These are phyloP conservation scores for Listronotus oregonensis DNA, from an alignment of 1,140 invertebrate species.

Conservation along the genomic window DNA sequence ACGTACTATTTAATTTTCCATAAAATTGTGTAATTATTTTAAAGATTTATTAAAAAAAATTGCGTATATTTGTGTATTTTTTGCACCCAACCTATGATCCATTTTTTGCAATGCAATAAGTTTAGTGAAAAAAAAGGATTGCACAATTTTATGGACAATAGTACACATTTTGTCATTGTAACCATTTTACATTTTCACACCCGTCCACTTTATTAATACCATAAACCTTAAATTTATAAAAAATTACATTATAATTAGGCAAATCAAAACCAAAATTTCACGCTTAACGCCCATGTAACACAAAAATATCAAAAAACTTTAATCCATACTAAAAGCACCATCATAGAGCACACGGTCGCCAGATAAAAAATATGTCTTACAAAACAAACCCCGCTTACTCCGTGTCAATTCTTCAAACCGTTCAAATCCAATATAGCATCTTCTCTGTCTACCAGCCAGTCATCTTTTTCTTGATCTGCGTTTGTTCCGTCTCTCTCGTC, in stretches of 20 bases:
- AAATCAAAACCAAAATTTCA: constrained; percentile 26
- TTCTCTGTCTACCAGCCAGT: constrained; percentile 31
- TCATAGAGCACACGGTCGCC: constrained; percentile 28
- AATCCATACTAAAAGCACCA: constrained; percentile 24
- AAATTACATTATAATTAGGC: constrained; percentile 21
- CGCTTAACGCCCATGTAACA: constrained; percentile 18
- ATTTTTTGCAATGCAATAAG: no score
- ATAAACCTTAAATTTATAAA: neutral
- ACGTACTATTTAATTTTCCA: no score
- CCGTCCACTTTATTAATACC: no score
- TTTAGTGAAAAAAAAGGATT: no score
- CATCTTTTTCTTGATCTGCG: constrained; percentile 35
- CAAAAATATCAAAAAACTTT: constrained; percentile 25
- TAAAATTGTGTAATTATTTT: no score
- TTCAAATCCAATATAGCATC: constrained; percentile 29
- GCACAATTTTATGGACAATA: no score
- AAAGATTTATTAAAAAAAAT: no score
- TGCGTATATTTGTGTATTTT: no score
- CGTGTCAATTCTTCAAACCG: constrained; percentile 32
- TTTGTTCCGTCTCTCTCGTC: constrained; percentile 25
- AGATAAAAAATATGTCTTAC: constrained; percentile 36
- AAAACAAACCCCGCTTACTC: constrained; percentile 35
- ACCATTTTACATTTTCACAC: no score
- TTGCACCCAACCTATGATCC: no score
- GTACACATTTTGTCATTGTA: no score